These are phyloP conservation scores for Dendrolimus punctatus DNA, from an alignment of 1,140 invertebrate genomes.

Conservation along the genomic window DNA sequence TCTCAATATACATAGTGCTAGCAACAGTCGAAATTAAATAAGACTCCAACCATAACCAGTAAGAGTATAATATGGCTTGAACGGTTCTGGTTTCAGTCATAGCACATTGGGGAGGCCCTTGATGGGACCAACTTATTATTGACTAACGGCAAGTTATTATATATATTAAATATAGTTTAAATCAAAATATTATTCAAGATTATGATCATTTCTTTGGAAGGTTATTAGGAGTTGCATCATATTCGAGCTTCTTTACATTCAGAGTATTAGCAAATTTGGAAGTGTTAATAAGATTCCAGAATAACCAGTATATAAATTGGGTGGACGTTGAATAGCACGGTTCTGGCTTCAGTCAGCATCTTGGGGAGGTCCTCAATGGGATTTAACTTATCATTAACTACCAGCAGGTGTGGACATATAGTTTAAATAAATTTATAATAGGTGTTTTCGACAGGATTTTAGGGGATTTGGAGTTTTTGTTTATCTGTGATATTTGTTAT, in stretches of 20 bases:
- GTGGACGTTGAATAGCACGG: no score
- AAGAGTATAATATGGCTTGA: conserved; percentile 31
- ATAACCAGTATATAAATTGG: no score
- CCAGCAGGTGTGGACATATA: no score
- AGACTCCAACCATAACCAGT: conserved; percentile 62
- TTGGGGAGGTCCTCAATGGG: no score
- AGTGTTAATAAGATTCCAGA: no score
- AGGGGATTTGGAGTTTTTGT: no score
- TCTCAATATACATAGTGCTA: conserved; percentile 54
- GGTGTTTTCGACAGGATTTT: no score
- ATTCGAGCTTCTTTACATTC: not conserved
- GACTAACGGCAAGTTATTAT: conserved; percentile 60
- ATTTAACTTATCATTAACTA: no score
- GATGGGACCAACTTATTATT: conserved; percentile 40
- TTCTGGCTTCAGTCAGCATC: no score
- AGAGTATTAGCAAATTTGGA: no score
- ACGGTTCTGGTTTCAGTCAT: conserved; percentile 23
- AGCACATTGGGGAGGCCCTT: conserved; percentile 33
- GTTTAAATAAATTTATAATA: no score
- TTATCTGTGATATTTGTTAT: no score
- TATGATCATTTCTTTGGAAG: not conserved
- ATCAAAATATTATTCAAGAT: not conserved
- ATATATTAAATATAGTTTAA: conserved; percentile 57
- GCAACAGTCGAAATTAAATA: conserved; percentile 60
- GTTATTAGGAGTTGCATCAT: not conserved